phyloP scores from a whole-genome alignment of 2,888 invertebrate genomes.

The Pristionchus maxplancki region DNA sequence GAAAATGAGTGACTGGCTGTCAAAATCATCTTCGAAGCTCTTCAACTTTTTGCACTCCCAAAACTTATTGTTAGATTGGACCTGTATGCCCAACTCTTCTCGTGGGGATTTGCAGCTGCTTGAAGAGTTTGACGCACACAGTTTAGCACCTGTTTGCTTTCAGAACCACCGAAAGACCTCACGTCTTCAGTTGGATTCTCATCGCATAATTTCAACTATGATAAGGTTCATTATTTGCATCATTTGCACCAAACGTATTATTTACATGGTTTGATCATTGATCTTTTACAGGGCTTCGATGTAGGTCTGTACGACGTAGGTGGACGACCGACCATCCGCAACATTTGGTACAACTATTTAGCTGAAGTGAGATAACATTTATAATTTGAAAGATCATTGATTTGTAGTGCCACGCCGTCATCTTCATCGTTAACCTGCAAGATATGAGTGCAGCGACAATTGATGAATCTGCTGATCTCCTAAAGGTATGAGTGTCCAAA shows the following conservation, averaged over 20 bases:
- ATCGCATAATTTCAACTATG: neutral
- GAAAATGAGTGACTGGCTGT: too few species aligned
- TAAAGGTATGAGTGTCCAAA: neutral
- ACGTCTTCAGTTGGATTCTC: slow-evolving; percentile 47
- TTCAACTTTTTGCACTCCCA: neutral
- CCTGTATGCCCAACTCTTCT: neutral
- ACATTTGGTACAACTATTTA: slow-evolving; percentile 49
- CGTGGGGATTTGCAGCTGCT: neutral
- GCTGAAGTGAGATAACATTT: slow-evolving; percentile 48
- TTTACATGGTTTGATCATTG: neutral
- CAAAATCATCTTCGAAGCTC: too few species aligned
- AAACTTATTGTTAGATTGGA: neutral
- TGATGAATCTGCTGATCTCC: slow-evolving; percentile 25
- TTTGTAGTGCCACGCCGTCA: slow-evolving; percentile 48
- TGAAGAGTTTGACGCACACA: neutral
- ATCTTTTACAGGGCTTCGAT: slow-evolving; percentile 33
- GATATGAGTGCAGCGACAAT: neutral
- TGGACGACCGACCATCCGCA: slow-evolving; percentile 17
- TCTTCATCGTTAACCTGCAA: slow-evolving; percentile 42
- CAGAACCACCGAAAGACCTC: slow-evolving; percentile 34
- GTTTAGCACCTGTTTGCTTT: neutral
- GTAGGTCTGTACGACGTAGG: slow-evolving; percentile 35
- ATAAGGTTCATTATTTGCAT: neutral
- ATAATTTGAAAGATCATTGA: neutral
- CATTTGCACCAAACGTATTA: too few species aligned